Base-by-base conservation (phyloP, 2,797 vertebrate species). In the Microctenopoma stevenorrisi region DNA sequence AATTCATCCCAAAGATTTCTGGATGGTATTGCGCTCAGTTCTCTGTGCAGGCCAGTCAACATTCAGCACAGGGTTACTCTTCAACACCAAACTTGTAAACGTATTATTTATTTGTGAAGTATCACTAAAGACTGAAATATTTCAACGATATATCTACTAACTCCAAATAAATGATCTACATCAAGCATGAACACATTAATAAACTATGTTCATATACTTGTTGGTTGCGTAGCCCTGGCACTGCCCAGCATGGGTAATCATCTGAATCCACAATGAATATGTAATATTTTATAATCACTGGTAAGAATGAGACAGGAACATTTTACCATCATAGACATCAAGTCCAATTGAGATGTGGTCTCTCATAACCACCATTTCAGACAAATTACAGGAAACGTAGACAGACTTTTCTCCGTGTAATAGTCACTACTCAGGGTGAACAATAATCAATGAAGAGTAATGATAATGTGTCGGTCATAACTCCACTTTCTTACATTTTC, bases 231-330 rank as follows among this genome's bases (percentile, higher is more conserved):
- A 18, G 18, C 18, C 33, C 38, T 75, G 68, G 73, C 53, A 44
- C 26, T 14, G 30, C 47, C 14, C 48, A 58, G 43, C 46, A 14
- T 4, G 37, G 54, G n/a, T 57, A 72, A 69, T 67, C 61, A 76
- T 74, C 59, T 68, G 53, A 73, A 62, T 74, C 59, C 80, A 57
- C 50, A 60, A 50, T 46, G 33, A 81, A 48, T 56, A 57, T 66
- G 51, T 69, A 61, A 72, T 66, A 76, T 74, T 53, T 65, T 28
- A 61, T 25, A 76, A 14, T 81, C n/a, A 42, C 8, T 55, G 60
- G 16, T 52, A 64, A 67, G 46, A 64, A 55, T 57, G 28, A 70
- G 25, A 69, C 18, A 69, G 40, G 9, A 72, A 65, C 30, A 62
- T 59, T 49, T 69, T 63, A 42, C 33, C 26, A 7, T 59, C 26